A percentile compares a stretch with the other conserved stretches of the same genome.
These are phyloP conservation scores for Anthonomus grandis DNA, from an alignment of 1,140 invertebrate species.

Conservation along the genomic window DNA sequence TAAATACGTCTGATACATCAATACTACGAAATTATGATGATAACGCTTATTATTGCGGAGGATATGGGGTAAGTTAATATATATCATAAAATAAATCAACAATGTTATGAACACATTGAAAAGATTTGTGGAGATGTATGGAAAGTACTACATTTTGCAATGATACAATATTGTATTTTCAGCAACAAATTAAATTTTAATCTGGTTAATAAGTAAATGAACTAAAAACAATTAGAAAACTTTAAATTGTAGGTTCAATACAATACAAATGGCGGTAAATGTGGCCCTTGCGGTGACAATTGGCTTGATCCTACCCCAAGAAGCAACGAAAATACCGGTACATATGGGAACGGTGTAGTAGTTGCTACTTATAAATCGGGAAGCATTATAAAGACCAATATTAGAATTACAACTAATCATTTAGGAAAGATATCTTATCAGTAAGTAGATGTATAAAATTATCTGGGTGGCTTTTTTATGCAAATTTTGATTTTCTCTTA, in stretches of 20 bases:
- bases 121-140: too few species aligned
- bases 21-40: constrained; percentile 60
- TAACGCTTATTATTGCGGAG: constrained; percentile 66
- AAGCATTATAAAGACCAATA: constrained; percentile 39
- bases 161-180: too few species aligned
- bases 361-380: constrained; percentile 44
- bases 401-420: constrained; percentile 53
- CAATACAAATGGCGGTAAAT: constrained; percentile 45
- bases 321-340: constrained; percentile 55
- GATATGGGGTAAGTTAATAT: constrained; percentile 53
- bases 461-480: background rate
- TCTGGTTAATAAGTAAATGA: too few species aligned
- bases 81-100: background rate
- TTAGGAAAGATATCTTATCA: constrained; percentile 50
- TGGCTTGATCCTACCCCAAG: constrained; percentile 47
- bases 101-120: background rate
- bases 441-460: constrained; percentile 16
- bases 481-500: constrained; percentile 22
- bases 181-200: too few species aligned
- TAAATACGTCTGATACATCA: constrained; percentile 51
- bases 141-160: too few species aligned
- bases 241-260: constrained; percentile 30
- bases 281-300: constrained; percentile 49
- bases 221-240: background rate
- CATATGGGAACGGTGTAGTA: constrained; percentile 52